These are phyloP conservation scores for Ophion slaviceki DNA, from an alignment of 2,888 invertebrate genomes.

Conservation along the genomic window DNA sequence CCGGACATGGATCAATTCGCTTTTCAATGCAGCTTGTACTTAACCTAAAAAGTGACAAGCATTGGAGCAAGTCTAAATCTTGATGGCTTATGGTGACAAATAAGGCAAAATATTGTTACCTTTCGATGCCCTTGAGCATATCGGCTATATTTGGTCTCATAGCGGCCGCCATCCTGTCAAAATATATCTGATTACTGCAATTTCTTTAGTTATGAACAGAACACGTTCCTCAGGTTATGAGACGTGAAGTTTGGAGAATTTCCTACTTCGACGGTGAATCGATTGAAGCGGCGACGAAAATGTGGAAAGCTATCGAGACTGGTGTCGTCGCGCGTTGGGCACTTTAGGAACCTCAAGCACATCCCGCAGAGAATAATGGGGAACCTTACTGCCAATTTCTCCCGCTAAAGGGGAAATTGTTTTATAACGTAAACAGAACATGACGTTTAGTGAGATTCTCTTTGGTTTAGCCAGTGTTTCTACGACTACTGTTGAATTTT, in stretches of 20 bases:
- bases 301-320: no score
- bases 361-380: no score
- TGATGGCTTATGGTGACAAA: background rate
- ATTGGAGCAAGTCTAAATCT: background rate
- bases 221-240: slow-evolving; percentile 49
- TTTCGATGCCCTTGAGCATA: slow-evolving; percentile 96
- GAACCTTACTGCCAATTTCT: no score
- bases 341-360: no score
- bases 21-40: background rate
- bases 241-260: background rate
- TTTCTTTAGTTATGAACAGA: slow-evolving; percentile 30
- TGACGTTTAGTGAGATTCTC: no score
- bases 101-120: slow-evolving; percentile 85
- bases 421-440: no score
- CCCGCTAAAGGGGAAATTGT: no score
- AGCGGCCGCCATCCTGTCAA: slow-evolving; percentile 88
- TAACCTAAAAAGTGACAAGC: slow-evolving; percentile 44
- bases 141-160: slow-evolving; percentile 94
- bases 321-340: no score
- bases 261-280: background rate
- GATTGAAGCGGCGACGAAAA: no score
- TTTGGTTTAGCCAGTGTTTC: no score
- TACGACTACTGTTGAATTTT: no score
- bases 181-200: slow-evolving; percentile 62
- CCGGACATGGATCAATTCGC: background rate